Evolutionary conservation across 2,888 invertebrate genomes (phyloP).

Genomic region (Abrostola triplasia): DNA sequence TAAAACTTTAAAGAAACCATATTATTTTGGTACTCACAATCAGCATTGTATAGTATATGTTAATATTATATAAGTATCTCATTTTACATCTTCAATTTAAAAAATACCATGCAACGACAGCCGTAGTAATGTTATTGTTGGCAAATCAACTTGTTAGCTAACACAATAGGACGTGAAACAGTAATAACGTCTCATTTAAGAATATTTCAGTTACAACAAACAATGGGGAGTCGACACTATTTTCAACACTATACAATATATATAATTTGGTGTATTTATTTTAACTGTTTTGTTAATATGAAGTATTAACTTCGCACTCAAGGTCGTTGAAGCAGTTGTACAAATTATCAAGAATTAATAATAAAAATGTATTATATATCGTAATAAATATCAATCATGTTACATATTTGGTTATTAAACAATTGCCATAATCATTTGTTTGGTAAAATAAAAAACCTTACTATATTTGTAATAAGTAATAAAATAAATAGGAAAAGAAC

Average conservation of each 20-base stretch:
- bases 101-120: slow-evolving; percentile 25
- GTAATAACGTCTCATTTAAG: slow-evolving; percentile 24
- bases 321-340: too few species aligned
- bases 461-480: too few species aligned
- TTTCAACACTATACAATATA: slow-evolving; percentile 27
- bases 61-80: not conserved
- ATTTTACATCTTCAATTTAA: slow-evolving; percentile 20
- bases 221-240: slow-evolving; percentile 27
- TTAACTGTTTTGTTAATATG: too few species aligned
- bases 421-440: too few species aligned
- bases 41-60: not conserved
- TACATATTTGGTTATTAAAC: too few species aligned
- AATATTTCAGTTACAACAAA: slow-evolving; percentile 27
- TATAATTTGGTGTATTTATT: slow-evolving; percentile 3
- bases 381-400: too few species aligned
- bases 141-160: slow-evolving; percentile 42
- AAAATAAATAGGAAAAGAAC: not conserved
- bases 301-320: too few species aligned
- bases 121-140: slow-evolving; percentile 48
- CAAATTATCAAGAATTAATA: too few species aligned
- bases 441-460: too few species aligned
- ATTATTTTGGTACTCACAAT: not conserved
- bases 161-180: slow-evolving; percentile 20
- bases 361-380: too few species aligned
- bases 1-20: not conserved